Base-by-base conservation (phyloP, 1,140 invertebrate genomes). In the Galendromus occidentalis region DNA sequence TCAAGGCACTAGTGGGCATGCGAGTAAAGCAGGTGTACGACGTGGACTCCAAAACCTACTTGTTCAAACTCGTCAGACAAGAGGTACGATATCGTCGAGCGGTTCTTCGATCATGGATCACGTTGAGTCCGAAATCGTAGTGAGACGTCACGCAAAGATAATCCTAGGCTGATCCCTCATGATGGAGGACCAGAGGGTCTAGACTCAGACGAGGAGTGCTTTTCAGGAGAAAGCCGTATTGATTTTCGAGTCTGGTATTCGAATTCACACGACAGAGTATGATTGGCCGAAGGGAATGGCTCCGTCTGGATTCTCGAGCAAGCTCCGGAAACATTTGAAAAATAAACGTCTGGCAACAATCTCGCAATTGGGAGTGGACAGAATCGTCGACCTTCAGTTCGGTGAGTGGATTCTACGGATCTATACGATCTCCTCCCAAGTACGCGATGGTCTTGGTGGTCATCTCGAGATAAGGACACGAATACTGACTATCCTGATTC, bases 211-310 rank as follows among this genome's bases (percentile, higher is more conserved):
- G n/a, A 1, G 18, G 7, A 17, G 17, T 22, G 51, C 14, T 25
- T 25, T 25, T 59, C 51, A 59, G 70, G 75, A 90, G 71, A 98
- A 98, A 78, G 80, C 79, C 67, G 80, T 95, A 7, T 76, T 99
- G 55, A 74, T 99, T 2, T 75, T 99, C 2, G 96, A 99, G 80
- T 98, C 93, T 7, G 95, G 92, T 0, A 86, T 84, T 66, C 79
- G 93, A 64, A 85, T 98, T 69, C 95, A 99, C 75, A 85, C 84
- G 64, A 98, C 96, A 18, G 84, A 81, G 25, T 98, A 91, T 80
- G 92, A 98, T 74, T 99, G 95, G 95, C 92, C 93, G 0, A 99
- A 99, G 80, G 93, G 93, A 82, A 81, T 84, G 51, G 84, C 88
- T 22, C 92, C 93, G 1, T 95, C 91, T 17, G 89, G 91, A 1